A percentile compares a stretch with the other conserved stretches of the same genome.
Conservation (phyloP, 2,888 invertebrate species). For the Panopea generosa region DNA sequence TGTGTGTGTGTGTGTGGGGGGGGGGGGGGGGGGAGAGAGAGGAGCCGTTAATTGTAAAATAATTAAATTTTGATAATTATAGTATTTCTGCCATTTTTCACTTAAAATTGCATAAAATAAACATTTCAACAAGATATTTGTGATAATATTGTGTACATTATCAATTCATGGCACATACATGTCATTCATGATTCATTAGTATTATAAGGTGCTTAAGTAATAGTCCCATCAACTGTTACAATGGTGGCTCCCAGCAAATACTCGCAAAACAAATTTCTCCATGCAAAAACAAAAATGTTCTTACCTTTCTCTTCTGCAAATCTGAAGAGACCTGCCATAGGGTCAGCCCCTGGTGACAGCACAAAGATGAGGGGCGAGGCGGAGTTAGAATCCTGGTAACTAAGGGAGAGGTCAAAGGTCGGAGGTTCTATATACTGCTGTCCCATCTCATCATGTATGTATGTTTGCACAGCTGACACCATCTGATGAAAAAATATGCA, state of each 20-base stretch:
- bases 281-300: background rate
- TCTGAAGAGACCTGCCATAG: slow-evolving; percentile 83
- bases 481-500: slow-evolving; percentile 75
- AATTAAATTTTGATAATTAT: no score
- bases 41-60: no score
- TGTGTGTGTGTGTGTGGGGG: no score
- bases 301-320: slow-evolving; percentile 84
- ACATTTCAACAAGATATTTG: no score
- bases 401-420: slow-evolving; percentile 84
- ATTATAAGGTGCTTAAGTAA: background rate
- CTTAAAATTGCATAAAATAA: no score
- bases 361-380: slow-evolving; percentile 84
- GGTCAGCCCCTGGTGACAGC: slow-evolving; percentile 85
- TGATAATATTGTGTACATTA: no score
- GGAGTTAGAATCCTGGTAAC: slow-evolving; percentile 82
- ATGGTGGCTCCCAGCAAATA: background rate
- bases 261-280: background rate
- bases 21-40: no score
- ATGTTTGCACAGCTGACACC: slow-evolving; percentile 83
- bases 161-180: no score
- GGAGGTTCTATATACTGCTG: slow-evolving; percentile 84
- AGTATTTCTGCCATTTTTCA: no score
- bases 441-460: slow-evolving; percentile 82
- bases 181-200: no score
- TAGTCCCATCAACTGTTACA: background rate